Evolutionary conservation across 2,797 vertebrate species (phyloP), one percentile per base, ranked within the genome.

Genomic region (Gymnopithys bicolor): DNA sequence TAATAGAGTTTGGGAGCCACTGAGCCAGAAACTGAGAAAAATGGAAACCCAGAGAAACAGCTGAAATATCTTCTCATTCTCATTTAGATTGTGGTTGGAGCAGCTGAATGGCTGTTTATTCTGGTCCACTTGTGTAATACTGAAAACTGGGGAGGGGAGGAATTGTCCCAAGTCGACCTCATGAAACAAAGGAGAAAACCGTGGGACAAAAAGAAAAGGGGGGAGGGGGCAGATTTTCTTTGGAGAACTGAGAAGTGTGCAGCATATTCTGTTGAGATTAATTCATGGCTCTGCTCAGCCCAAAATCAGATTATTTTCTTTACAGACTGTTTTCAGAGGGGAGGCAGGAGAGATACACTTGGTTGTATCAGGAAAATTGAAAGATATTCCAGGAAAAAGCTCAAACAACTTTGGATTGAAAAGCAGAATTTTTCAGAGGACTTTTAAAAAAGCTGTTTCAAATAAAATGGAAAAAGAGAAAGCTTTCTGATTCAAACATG

Each of bases 41-140:
- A 93, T 93, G 94, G 93, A 96, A 97, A 96, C 83, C 70, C 60
- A 80, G 88, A 90, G 80, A 88, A 95, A 89, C 88, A 96, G 94
- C 89, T 94, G 80, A 96, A 96, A 76, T 91, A 89, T 92, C 94
- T 96, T 84, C 91, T 90, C 37, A 52, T 94, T 95, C 94, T 82
- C 75, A 84, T 94, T 91, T 93, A 93, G 67, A 56, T 2, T 95
- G 93, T 6, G 94, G 95, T 96, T 93, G 87, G 83, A 95, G 87
- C 83, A 88, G 86, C 70, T 93, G 91, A 96, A 96, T 93, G 74
- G 90, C 63, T 93, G 80, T 69, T 93, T 95, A 88, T 95, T 95
- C 95, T 95, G 90, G 94, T 96, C 91, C 87, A 88, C 52, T 96
- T 95, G 88, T 90, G 90, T 90, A 96, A 96, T 69, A 84, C 88